phyloP scores from a whole-genome alignment of 2,113 vertebrate species.

The Psammodynastes pulverulentus region DNA sequence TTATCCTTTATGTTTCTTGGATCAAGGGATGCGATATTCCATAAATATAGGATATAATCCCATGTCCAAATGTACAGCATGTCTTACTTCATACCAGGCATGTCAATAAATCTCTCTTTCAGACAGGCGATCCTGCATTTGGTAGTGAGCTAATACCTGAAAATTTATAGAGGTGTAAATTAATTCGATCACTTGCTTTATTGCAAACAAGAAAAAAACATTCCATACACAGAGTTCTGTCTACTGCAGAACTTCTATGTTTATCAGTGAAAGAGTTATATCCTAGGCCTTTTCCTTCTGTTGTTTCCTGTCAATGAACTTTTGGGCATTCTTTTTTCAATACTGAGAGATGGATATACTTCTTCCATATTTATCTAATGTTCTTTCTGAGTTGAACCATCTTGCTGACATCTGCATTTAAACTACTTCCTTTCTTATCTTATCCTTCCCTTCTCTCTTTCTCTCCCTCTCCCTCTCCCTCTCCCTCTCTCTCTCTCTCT shows the following conservation, averaged over 20 bases:
- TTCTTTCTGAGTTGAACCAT: neutral
- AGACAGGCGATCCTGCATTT: neutral
- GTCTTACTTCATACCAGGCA: neutral
- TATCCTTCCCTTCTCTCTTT: neutral
- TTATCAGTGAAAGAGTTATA: neutral
- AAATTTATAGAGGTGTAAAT: neutral
- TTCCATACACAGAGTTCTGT: neutral
- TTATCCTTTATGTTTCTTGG: neutral
- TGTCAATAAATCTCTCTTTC: neutral
- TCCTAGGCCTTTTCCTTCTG: neutral
- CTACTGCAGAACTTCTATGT: neutral
- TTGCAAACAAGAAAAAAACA: neutral
- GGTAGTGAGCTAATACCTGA: neutral
- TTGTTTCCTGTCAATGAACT: neutral
- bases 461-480: too few relatives aligned
- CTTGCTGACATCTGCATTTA: neutral
- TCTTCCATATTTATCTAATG: neutral
- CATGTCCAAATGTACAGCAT: neutral
- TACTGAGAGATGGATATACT: neutral
- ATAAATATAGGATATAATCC: neutral
- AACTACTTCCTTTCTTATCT: neutral
- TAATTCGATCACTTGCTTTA: neutral
- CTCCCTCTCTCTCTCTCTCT: too few relatives aligned
- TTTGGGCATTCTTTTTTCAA: neutral
- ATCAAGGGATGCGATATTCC: neutral